phyloP scores from a whole-genome alignment of 23 tunicate species.

The Styela clava region DNA sequence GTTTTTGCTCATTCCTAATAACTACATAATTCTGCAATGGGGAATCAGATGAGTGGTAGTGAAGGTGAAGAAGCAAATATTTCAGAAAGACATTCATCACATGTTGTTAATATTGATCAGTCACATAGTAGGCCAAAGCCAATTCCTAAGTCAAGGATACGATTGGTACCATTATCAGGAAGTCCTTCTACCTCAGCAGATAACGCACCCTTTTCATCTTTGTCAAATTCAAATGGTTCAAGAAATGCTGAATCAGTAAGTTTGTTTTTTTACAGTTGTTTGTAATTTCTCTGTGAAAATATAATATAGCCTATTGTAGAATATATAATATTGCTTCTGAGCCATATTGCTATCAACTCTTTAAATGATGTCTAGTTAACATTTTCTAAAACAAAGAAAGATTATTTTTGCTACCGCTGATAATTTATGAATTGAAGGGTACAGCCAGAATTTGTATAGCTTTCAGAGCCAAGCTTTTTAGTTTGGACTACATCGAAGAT shows the following conservation, averaged over 20 bases:
- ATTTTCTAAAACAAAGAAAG: too few species aligned
- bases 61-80: neutral
- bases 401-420: too few species aligned
- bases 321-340: too few species aligned
- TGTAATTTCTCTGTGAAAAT: too few species aligned
- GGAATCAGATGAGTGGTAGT: neutral
- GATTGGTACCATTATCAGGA: slow-evolving; percentile 67
- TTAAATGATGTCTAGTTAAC: too few species aligned
- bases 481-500: too few species aligned
- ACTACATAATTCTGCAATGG: slow-evolving; percentile 1
- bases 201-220: neutral
- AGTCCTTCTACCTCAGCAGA: slow-evolving; percentile 50
- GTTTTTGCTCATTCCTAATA: neutral
- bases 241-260: slow-evolving; percentile 6
- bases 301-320: too few species aligned
- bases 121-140: slow-evolving; percentile 23
- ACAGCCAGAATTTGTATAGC: too few species aligned
- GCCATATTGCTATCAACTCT: too few species aligned
- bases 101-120: neutral
- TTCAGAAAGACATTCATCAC: neutral
- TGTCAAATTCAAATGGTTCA: slow-evolving; percentile 5
- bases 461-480: too few species aligned
- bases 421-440: too few species aligned
- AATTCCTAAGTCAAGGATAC: slow-evolving; percentile 38
- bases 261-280: too few species aligned